Percentiles rank a stretch among this genome's conserved stretches.
Conservation (phyloP, 2,888 invertebrate genomes). For the Hipparchia sbordonii region DNA sequence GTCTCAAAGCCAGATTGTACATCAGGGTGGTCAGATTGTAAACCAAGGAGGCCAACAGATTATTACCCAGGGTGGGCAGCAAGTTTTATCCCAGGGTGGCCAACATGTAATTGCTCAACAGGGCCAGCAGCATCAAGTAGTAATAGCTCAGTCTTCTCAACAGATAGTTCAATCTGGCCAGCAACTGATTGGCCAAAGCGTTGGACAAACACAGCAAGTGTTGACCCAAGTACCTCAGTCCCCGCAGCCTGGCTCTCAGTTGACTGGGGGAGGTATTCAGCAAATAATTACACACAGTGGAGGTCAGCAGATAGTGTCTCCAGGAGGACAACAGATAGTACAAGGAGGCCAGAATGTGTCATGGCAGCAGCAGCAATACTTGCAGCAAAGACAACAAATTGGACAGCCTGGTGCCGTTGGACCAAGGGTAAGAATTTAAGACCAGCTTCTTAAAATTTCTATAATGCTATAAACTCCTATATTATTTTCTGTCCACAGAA, state of each 20-base stretch:
- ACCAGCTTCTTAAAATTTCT: neutral
- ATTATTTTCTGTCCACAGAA: neutral
- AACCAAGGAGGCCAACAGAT: slow-evolving; percentile 76
- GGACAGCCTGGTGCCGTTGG: slow-evolving; percentile 79
- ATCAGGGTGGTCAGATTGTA: slow-evolving; percentile 75
- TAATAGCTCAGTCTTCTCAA: slow-evolving; percentile 75
- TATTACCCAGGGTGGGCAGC: slow-evolving; percentile 70
- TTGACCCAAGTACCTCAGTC: slow-evolving; percentile 74
- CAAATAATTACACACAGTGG: slow-evolving; percentile 79
- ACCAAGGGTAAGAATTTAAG: slow-evolving; percentile 65
- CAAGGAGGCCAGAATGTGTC: slow-evolving; percentile 75
- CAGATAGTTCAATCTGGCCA: slow-evolving; percentile 79
- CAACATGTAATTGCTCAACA: slow-evolving; percentile 78
- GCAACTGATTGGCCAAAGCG: slow-evolving; percentile 71
- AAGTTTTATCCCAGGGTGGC: slow-evolving; percentile 75
- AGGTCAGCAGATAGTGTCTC: slow-evolving; percentile 76
- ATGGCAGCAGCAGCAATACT: slow-evolving; percentile 79
- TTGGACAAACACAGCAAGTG: slow-evolving; percentile 71
- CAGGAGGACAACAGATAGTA: slow-evolving; percentile 73
- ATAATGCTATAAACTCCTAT: too few species aligned
- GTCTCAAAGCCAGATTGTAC: slow-evolving; percentile 75
- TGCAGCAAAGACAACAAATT: slow-evolving; percentile 78
- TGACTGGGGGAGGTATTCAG: slow-evolving; percentile 71
- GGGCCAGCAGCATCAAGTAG: slow-evolving; percentile 76
- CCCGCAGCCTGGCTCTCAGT: slow-evolving; percentile 64